These are phyloP conservation scores for Coturnix japonica DNA, from an alignment of 2,113 vertebrate genomes.

Conservation along the genomic window DNA sequence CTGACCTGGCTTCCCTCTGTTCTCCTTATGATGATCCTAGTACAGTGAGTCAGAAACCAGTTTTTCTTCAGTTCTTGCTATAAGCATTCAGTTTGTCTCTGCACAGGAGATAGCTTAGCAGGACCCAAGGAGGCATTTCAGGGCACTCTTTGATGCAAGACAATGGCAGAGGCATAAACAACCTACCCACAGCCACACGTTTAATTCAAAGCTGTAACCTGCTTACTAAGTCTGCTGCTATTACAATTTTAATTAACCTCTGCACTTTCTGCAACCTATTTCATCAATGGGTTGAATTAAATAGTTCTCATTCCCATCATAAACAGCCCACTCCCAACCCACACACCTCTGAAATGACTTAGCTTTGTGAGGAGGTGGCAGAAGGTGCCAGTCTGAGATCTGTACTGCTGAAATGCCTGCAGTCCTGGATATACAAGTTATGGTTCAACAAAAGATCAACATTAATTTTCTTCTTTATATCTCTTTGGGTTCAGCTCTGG, in stretches of 20 bases:
- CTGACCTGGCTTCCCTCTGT: not conserved
- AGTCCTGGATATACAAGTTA: not conserved
- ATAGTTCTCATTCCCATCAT: not conserved
- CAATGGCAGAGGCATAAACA: not conserved
- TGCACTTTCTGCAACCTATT: slow-evolving; percentile 17
- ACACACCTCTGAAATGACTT: not conserved
- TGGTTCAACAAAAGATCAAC: not conserved
- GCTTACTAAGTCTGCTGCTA: not conserved
- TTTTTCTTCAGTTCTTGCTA: not conserved
- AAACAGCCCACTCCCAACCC: not conserved
- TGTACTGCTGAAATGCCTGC: not conserved
- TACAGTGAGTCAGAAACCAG: not conserved
- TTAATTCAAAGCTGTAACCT: not conserved
- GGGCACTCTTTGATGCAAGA: not conserved
- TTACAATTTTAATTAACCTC: slow-evolving; percentile 57
- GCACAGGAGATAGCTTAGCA: not conserved
- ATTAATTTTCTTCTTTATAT: not conserved
- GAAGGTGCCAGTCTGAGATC: not conserved
- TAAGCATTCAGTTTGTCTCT: not conserved
- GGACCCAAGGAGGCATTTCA: not conserved
- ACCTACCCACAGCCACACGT: rapidly evolving
- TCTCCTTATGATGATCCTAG: not conserved
- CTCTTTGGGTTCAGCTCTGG: not conserved
- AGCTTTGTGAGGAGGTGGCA: not conserved
- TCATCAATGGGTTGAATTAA: slow-evolving; percentile 24